These are phyloP conservation scores for Keiferia lycopersicella DNA, from an alignment of 2,888 invertebrate genomes.

Conservation along the genomic window DNA sequence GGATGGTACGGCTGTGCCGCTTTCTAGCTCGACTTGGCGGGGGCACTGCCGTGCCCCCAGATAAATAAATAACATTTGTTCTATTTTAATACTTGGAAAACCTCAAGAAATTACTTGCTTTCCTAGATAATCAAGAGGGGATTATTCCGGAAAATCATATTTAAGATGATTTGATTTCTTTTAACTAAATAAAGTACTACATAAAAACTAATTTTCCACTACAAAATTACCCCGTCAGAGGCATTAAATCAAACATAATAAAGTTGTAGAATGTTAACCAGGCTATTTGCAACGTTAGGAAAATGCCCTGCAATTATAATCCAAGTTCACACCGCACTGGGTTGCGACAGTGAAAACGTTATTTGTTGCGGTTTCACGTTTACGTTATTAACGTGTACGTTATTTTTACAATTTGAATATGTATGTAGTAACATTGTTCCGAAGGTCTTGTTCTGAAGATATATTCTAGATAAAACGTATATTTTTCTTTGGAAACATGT, in stretches of 20 bases:
- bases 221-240: too few species aligned
- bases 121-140: too few species aligned
- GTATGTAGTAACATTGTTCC: not conserved
- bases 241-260: constrained; percentile 36
- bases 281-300: constrained; percentile 2
- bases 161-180: too few species aligned
- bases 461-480: too few species aligned
- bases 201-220: too few species aligned
- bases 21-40: too few species aligned
- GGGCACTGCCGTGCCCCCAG: too few species aligned
- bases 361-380: constrained; percentile 17
- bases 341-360: constrained; percentile 16
- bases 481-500: too few species aligned
- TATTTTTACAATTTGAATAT: not conserved
- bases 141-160: too few species aligned
- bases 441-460: not conserved
- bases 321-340: constrained; percentile 1
- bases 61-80: not conserved
- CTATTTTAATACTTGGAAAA: not conserved
- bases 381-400: constrained; percentile 10
- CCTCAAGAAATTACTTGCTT: too few species aligned
- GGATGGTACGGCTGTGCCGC: too few species aligned
- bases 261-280: constrained; percentile 22
- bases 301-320: constrained; percentile 6
- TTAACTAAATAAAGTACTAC: too few species aligned